Evolutionary conservation across 2,797 vertebrate genomes (phyloP).

Genomic region (Pseudomugil tenellus): DNA sequence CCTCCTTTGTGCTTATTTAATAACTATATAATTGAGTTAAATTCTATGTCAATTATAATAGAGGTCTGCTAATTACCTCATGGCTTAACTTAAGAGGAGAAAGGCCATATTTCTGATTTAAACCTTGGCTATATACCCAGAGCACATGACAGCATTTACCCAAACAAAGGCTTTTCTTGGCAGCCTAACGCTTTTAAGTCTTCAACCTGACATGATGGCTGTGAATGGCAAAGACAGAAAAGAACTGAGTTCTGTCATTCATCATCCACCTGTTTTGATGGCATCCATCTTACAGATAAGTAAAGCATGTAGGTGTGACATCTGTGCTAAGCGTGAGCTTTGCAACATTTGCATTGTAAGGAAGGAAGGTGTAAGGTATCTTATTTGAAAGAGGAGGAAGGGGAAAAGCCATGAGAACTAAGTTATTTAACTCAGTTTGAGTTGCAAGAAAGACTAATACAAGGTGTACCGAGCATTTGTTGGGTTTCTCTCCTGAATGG

Average conservation of each 20-base stretch:
- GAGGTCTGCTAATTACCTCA: conserved; percentile 71
- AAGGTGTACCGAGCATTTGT: conserved; percentile 93
- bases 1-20: conserved; percentile 77
- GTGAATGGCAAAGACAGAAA: conserved; percentile 37
- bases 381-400: not conserved
- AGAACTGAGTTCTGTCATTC: conserved; percentile 42
- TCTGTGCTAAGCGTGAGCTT: conserved; percentile 6
- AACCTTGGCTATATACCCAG: conserved; percentile 50
- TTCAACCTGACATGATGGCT: conserved; percentile 36
- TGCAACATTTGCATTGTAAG: conserved; percentile 1
- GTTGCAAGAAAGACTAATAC: conserved; percentile 19
- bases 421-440: conserved; percentile 4
- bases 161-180: conserved; percentile 16
- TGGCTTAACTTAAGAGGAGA: conserved; percentile 55
- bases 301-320: conserved; percentile 12
- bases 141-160: conserved; percentile 46
- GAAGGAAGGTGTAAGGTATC: not conserved
- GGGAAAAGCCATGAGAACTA: conserved; percentile 3
- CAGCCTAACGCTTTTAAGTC: conserved; percentile 34
- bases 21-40: conserved; percentile 77
- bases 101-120: conserved; percentile 53
- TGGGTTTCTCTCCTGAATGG: conserved; percentile 98
- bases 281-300: conserved; percentile 11
- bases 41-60: conserved; percentile 74
- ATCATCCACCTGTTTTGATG: conserved; percentile 43